These are phyloP conservation scores for Rhagoletis pomonella DNA, from an alignment of 1,140 invertebrate genomes.

Conservation along the genomic window DNA sequence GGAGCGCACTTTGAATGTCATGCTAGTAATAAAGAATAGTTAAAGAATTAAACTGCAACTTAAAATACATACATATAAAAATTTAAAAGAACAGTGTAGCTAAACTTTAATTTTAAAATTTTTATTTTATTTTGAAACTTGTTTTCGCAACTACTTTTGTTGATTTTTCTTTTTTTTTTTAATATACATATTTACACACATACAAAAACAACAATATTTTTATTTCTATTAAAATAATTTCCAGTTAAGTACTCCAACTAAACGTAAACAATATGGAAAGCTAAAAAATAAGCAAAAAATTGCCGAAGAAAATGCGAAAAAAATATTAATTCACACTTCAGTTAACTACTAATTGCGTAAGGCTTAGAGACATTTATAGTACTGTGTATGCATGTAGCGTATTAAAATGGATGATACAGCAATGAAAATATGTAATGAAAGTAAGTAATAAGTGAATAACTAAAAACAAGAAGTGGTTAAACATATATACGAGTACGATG, in stretches of 20 bases:
- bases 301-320: background rate
- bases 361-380: constrained; percentile 43
- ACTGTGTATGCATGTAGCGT: constrained; percentile 20
- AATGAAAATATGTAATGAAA: background rate
- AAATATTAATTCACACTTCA: constrained; percentile 48
- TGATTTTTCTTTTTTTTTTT: background rate
- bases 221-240: constrained; percentile 21
- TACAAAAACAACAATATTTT: background rate
- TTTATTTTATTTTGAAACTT: background rate
- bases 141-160: background rate
- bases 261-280: background rate
- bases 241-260: background rate
- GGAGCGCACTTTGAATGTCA: constrained; percentile 3
- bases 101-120: background rate
- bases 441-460: constrained; percentile 8
- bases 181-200: too few species aligned
- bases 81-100: background rate
- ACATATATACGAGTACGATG: background rate
- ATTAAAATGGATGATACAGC: constrained; percentile 16
- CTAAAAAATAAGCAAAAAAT: constrained; percentile 22
- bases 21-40: background rate
- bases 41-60: background rate
- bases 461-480: constrained; percentile 2
- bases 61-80: background rate
- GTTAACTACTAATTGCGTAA: constrained; percentile 51